Base-by-base conservation (phyloP, 2,888 invertebrate genomes). In the Cataglyphis cursor region DNA sequence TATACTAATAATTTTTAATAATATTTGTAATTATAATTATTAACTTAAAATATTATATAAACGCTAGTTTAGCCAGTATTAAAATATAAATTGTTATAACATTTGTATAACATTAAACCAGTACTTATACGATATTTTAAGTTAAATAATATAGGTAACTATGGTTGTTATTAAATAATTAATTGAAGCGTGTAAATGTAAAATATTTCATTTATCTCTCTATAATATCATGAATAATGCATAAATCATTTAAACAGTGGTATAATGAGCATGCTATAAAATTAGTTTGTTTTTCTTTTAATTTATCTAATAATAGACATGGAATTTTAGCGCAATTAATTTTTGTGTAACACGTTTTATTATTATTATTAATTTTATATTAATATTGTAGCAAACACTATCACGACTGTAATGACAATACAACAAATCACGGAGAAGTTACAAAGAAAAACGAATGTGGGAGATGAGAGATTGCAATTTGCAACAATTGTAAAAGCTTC, bases 401-500 rank as follows among this genome's bases (percentile, higher is more conserved):
- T 96, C 62, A 96, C 95, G 68, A 96, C 95, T 12, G 95, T 96
- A 59, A 96, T 97, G 96, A 96, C 96, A 0, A 95, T 96, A 1
- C 95, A 95, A 66, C 96, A 96, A 92, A 95, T 97, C 66, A 95
- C 96, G 82, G 95, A 95, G 62, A 95, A 95, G 76, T 62, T 94
- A 87, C 93, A 93, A 87, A 91, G 92, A 48, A 95, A 95, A 89
- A 48, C 83, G 59, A 89, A 93, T 1, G 92, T 91, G 28, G 87
- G 90, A 28, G 92, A 90, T 12, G 93, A 94, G 70, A 95, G 95
- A 82, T 95, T 96, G 21, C 96, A 97, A 51, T 97, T 98, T 93
- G 97, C 97, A n/a, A 97, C 96, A 1, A 95, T 97, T 4, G 93
- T 98, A 9, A 97, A 96, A 91, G 97, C 96, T 0, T 94, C 96